Percentiles rank a stretch among this genome's conserved stretches.
Conservation (phyloP, 2,888 invertebrate genomes). For the Trachelus iudaicus region DNA sequence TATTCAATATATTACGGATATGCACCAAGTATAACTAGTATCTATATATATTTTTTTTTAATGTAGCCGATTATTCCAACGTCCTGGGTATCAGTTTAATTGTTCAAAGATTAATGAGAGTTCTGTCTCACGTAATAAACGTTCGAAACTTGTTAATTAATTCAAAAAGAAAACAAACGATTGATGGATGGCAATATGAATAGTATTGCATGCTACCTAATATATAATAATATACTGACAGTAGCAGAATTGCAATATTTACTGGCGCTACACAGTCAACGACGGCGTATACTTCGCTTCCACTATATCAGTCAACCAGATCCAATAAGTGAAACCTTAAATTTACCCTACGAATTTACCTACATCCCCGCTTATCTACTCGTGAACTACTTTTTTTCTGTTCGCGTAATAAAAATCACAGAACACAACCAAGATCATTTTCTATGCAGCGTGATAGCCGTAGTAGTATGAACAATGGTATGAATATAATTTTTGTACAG, state of each 20-base stretch:
- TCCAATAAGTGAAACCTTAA: slow-evolving; percentile 57
- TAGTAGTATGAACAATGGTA: not conserved
- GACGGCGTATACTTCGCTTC: not conserved
- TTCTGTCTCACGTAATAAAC: not conserved
- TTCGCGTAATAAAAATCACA: not conserved
- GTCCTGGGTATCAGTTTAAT: not conserved
- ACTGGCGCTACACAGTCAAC: not conserved
- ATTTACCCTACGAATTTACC: slow-evolving; percentile 37
- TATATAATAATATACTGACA: not conserved
- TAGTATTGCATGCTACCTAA: not conserved
- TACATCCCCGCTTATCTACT: slow-evolving; percentile 32
- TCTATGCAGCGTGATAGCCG: not conserved
- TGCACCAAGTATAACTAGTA: too few relatives aligned
- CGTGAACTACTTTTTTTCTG: slow-evolving; percentile 33
- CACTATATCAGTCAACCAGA: slow-evolving; percentile 23
- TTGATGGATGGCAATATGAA: not conserved
- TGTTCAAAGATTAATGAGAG: not conserved
- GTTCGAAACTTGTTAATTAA: not conserved
- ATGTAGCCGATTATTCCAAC: too few relatives aligned
- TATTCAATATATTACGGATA: too few relatives aligned
- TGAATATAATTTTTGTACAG: not conserved
- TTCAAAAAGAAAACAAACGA: not conserved
- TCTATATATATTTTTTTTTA: too few relatives aligned
- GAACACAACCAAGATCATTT: not conserved
- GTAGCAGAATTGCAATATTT: not conserved